Base-by-base conservation (phyloP, 2,797 vertebrate genomes). In the Sebastes flavidus region DNA sequence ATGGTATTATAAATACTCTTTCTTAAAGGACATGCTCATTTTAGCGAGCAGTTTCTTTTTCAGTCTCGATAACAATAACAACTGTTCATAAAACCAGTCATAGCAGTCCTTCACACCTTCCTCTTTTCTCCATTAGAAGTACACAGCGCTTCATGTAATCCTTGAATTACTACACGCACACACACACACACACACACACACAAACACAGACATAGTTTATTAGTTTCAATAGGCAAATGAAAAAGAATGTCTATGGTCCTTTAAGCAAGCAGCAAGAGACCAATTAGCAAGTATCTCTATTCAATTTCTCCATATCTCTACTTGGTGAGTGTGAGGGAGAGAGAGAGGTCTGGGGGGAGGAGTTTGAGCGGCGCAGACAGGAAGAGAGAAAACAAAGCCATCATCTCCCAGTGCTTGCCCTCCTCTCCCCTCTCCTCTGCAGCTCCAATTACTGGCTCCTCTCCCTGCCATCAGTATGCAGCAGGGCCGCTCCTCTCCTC, bases 401-500 rank as follows among this genome's bases (percentile, higher is more conserved):
- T 95, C 95, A 94, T 96, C 95, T 95, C 94, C 93, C 90, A 91
- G 92, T 91, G 90, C 93, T 92, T 95, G 94, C 94, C 94, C 95
- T 95, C 91, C 91, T 95, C 93, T 93, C 92, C 94, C 94, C 93
- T 95, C 93, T 95, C 89, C 92, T 95, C 94, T 90, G 90, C 94
- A 94, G 95, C 96, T 96, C 96, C 96, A 97, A 97, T 97, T 96
- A 97, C 89, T 93, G 95, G 93, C 96, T 90, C 91, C 95, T 93
- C 94, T 93, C 90, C 91, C 94, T 90, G 93, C 93, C 94, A 97
- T 98, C 97, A 97, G 95, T 97, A 98, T 97, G 97, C 97, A 85
- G 93, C 92, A 92, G 94, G 91, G 92, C 95, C 92, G 94, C 91
- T 95, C 96, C 93, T 92, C 94, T 92, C 91, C 90, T 95, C 95